Evolutionary conservation across 2,797 vertebrate genomes (phyloP), one percentile per base, ranked within the genome.

Genomic region (Cheirogaleus major): DNA sequence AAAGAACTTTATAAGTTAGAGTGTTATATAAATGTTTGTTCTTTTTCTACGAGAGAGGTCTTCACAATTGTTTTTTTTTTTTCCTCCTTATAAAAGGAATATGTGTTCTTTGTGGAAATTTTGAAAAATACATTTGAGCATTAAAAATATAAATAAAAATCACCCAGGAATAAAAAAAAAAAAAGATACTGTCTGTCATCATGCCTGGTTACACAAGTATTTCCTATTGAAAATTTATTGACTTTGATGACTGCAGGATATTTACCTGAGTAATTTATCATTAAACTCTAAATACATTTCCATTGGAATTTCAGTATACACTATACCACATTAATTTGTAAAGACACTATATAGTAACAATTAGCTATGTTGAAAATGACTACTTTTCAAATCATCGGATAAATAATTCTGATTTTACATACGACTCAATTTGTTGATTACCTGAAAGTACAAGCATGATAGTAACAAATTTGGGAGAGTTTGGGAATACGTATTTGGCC

Each of bases 11-110:
- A 32, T 82, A 73, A 91, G 75, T 59, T 80, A 67, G 35, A 69
- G 30, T 59, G 22, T 82, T 89, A 45, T 7, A 48, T 72, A 89
- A 91, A 65, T 45, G 14, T 59, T 89, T 91, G n/a, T 67, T 90
- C 52, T 86, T 87, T 92, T 92, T 52, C 59, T 83, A 72, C 35
- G 15, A 93, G 52, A 85, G 67, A 96, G 32, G 48, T 72, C 63
- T 92, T 96, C 57, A 57, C n/a, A 50, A 65, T 67, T 43, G 6
- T 81, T 59, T 82, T 61, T 18, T 57, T 27, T 45, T 45, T 45
- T 45, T 2, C 18, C 41, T 91, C 30, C 50, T 79, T 13, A 48
- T 48, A 14, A 48, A 48, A 48, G 48, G 48, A 95, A 83, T 30
- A 38, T 3, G 7, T 45, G 45, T 85, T 63, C 35, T 86, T 86